Evolutionary conservation across 64 coral and sea anemone genomes (phyloP), one percentile per base, ranked within the genome.

Genomic region (Montipora capricornis): DNA sequence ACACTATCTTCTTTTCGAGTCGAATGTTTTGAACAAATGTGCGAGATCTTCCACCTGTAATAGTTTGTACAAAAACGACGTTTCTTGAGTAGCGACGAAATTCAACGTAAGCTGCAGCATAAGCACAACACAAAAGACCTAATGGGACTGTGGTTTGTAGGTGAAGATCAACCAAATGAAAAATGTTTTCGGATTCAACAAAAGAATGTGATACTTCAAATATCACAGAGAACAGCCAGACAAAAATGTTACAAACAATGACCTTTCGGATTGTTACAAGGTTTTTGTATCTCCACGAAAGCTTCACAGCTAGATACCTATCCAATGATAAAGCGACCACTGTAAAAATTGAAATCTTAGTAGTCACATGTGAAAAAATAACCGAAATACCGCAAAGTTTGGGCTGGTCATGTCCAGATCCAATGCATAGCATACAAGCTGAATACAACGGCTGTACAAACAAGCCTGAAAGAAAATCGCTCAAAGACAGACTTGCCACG

Each of bases 1-100:
- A 61, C 14, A 93, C 75, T 22, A 96, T 93, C 66, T 87, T 96
- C 45, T 96, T 96, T 15, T 96, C 87, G 0, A 87, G 24, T 8
- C 84, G 37, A 37, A 96, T 68, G 49, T 96, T 96, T 3, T 87
- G 80, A 13, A 83, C 62, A 12, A 75, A 69, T 3, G 57, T 48
- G 17, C 75, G 29, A 8, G 87, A 80, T 19, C 60, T 15, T 3
- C 74, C 77, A 14, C 44, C 73, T 0, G 13, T 20, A 0, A 49
- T 53, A 2, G 13, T 4, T 50, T 57, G 91, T 4, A 83, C 87
- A 66, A 96, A 89, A 3, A 90, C 80, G 8, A 88, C 16, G 67
- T 93, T 96, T 90, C 95, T 93, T 26, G 73, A 84, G 61, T 96
- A 87, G 15, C 86, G 91, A 57, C 91, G 93, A 57, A 96, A 93